Conservation (phyloP, 2,113 vertebrate species). For the Engraulis encrasicolus region DNA sequence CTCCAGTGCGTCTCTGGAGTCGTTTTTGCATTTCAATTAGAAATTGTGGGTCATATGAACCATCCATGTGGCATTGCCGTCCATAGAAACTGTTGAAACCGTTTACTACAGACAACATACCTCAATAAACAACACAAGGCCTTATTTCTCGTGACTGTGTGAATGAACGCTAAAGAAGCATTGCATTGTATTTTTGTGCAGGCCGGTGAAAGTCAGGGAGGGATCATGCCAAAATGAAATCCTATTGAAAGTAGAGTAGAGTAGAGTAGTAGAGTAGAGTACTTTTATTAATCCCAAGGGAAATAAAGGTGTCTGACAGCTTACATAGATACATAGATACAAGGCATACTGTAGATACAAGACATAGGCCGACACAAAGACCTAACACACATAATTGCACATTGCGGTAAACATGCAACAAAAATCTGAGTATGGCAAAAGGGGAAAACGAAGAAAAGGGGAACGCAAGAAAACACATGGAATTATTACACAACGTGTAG, state of each 20-base stretch:
- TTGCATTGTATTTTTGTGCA: not conserved
- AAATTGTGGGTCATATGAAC: conserved; percentile 56
- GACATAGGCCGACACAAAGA: too few species aligned
- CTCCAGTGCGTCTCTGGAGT: conserved; percentile 55
- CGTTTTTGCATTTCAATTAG: conserved; percentile 56
- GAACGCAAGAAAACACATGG: not conserved
- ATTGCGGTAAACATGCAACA: too few species aligned
- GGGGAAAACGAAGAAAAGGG: too few species aligned
- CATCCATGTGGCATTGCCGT: not conserved
- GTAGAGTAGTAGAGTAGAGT: too few species aligned
- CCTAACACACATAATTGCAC: too few species aligned
- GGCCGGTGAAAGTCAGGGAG: not conserved
- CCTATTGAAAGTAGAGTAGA: not conserved
- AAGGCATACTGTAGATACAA: too few species aligned
- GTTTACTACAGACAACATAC: not conserved
- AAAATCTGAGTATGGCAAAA: too few species aligned
- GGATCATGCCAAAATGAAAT: not conserved
- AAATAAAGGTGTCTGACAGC: too few species aligned
- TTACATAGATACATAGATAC: too few species aligned
- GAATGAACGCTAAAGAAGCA: not conserved
- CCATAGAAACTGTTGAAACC: not conserved
- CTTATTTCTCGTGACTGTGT: not conserved
- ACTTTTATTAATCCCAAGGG: too few species aligned
- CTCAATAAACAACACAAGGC: not conserved
- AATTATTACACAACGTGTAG: not conserved